Base-by-base conservation (phyloP, 2,113 vertebrate species). In the Leuciscus idus region DNA sequence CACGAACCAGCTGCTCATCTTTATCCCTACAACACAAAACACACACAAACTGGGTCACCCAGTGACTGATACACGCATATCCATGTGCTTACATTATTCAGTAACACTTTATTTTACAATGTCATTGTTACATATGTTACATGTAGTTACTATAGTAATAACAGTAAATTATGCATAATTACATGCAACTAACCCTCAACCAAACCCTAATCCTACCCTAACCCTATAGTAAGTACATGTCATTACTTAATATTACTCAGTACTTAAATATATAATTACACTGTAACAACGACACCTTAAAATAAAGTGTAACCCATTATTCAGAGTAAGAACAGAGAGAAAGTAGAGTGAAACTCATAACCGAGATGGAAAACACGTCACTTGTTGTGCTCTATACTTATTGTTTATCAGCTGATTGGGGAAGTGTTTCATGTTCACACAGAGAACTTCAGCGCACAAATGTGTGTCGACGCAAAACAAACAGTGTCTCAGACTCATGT, bases 1-100 rank as follows among this genome's bases (percentile, higher is more conserved):
- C 91, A 87, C 93, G 93, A 83, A 92, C 92, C 88, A 98, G 92
- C 92, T 97, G 96, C 89, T 96, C 96, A 89, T 97, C 97, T 93
- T 95, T 96, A 90, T 98, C 97, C 93, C 98, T 99, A 92, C 87
- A 93, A 93, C 91, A 90, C 90, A 95, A 88, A 84, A 88, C 36
- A 76, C 59, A 81, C 15, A 89, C 43, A 82, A 36, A 88, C 84
- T n/a, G 83, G 3, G 39, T 43, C 73, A 30, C 10, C 61, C 68
- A 57, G 19, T 72, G 28, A 82, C 59, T 43, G 74, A 6, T 57
- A 23, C 55, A 57, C 55, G 9, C 21, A 64, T 48, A 48, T 7
- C 64, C 28, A 55, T 10, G 11, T 5, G 12, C 19, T 21, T 57
- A 9, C 52, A 15, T 59, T 79, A 61, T 57, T 21, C 28, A 0